A percentile compares a stretch with the other conserved stretches of the same genome.
Conservation (phyloP, 23 tunicate genomes). For the Botrylloides violaceus region DNA sequence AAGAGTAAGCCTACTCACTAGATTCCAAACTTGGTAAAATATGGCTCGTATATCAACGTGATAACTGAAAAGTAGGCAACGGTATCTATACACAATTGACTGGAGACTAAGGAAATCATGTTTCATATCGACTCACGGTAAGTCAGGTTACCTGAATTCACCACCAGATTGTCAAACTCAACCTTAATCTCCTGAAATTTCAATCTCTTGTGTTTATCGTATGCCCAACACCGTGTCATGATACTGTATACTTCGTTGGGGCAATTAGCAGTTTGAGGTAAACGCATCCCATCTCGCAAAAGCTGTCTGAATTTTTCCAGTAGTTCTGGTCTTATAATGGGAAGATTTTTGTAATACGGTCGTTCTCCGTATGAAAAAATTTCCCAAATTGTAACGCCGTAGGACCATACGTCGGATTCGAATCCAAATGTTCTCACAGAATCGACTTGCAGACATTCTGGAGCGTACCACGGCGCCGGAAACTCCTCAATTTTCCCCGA, state of each 20-base stretch:
- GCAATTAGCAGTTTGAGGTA: slow-evolving; percentile 58
- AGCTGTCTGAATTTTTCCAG: not conserved
- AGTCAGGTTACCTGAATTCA: not conserved
- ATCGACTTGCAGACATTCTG: slow-evolving; percentile 62
- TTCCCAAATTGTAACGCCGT: slow-evolving; percentile 86
- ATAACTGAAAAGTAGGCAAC: too few species aligned
- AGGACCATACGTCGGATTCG: slow-evolving; percentile 90
- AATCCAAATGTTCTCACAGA: slow-evolving; percentile 17
- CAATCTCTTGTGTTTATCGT: slow-evolving; percentile 37
- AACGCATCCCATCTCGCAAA: slow-evolving; percentile 34
- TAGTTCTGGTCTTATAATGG: slow-evolving; percentile 9
- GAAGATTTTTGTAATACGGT: slow-evolving; percentile 36
- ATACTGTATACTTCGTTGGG: slow-evolving; percentile 42
- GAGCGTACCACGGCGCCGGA: slow-evolving; percentile 94
- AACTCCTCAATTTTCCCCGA: slow-evolving; percentile 68
- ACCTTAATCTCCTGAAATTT: slow-evolving; percentile 29
- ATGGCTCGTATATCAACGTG: too few species aligned
- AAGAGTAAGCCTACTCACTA: too few species aligned
- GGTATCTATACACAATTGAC: too few species aligned
- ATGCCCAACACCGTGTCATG: slow-evolving; percentile 69
- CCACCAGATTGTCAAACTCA: slow-evolving; percentile 21
- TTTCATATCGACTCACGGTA: too few species aligned
- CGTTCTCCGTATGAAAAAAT: slow-evolving; percentile 69
- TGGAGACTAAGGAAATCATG: too few species aligned
- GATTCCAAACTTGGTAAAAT: too few species aligned